phyloP scores from a whole-genome alignment of 1,140 invertebrate genomes.

The Helicorthomorpha holstii region DNA sequence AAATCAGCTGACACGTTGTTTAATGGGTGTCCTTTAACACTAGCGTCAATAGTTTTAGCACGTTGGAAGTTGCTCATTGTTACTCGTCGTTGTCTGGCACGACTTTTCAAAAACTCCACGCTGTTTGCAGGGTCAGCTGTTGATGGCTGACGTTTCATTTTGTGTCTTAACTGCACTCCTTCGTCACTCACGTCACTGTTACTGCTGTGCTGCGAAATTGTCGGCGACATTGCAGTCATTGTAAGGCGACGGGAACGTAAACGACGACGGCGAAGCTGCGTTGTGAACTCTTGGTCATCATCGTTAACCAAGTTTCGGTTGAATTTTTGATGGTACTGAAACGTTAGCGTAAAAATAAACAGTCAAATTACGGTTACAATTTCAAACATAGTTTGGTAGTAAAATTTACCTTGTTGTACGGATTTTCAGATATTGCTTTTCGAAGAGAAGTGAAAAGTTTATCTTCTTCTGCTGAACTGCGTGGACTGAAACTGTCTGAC shows the following conservation, averaged over 20 bases:
- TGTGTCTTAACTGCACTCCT: background rate
- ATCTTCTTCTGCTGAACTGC: background rate
- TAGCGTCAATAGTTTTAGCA: background rate
- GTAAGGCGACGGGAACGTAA: constrained; percentile 21
- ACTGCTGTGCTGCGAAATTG: constrained; percentile 9
- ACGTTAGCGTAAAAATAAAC: background rate
- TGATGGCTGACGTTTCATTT: background rate
- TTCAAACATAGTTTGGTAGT: background rate
- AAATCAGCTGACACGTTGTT: background rate
- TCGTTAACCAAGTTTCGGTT: constrained; percentile 26
- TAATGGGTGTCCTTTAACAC: background rate
- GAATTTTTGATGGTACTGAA: constrained; percentile 18
- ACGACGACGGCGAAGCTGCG: constrained; percentile 19
- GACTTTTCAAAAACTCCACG: background rate
- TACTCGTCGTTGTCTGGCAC: background rate
- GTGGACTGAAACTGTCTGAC: no score
- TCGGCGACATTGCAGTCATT: constrained; percentile 13
- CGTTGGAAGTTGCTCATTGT: background rate
- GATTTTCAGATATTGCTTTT: background rate
- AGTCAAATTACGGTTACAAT: background rate
- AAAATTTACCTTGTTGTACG: background rate
- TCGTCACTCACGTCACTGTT: background rate
- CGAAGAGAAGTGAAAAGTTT: background rate
- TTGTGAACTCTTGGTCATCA: constrained; percentile 21
- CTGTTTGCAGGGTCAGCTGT: background rate